Base-by-base conservation (phyloP, 2,797 vertebrate genomes). In the Allobates femoralis region DNA sequence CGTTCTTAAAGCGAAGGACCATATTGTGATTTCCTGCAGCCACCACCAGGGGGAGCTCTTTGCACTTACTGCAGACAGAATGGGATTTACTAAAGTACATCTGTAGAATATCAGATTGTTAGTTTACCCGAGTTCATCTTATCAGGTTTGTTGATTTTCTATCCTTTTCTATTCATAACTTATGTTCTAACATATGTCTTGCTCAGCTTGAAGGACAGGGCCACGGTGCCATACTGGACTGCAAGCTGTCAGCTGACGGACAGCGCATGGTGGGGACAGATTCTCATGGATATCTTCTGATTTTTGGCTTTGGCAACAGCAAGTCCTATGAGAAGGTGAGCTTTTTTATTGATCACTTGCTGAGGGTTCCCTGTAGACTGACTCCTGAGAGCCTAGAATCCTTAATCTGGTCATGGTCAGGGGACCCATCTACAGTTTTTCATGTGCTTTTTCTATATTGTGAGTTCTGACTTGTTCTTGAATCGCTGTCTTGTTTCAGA, bases 211-310 rank as follows among this genome's bases (percentile, higher is more conserved):
- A 99, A 92, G 98, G 97, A 55, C 98, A 99, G 92, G 98, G 98
- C 87, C 97, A 98, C 0, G 98, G 98, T 87, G 98, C 98, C 32
- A 98, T 99, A 67, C 99, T 99, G 88, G 98, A 99, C 90, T 98
- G 98, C 91, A 99, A 99, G 90, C 98, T 99, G 91, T 99, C 98
- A 64, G 96, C 96, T 7, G 97, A 99, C 80, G 98, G 98, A 78
- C 97, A 99, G 67, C 97, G 97, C 86, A 98, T 99, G 58, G 97
- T 98, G 69, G 97, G 96, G 91, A 99, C 98, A 60, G 98, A 99
- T 92, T 99, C 98, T 80, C 98, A 99, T 46, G 98, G 98, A 50
- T 98, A 99, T 92, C 94, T 99, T 83, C 90, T 99, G 89, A 95
- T 99, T 91, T 98, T 99, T 93, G 98, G 98, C 28, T 99, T 99